Percentiles rank a stretch among this genome's conserved stretches.
Conservation (phyloP, 2,113 vertebrate species). For the Sebastes schlegelii region DNA sequence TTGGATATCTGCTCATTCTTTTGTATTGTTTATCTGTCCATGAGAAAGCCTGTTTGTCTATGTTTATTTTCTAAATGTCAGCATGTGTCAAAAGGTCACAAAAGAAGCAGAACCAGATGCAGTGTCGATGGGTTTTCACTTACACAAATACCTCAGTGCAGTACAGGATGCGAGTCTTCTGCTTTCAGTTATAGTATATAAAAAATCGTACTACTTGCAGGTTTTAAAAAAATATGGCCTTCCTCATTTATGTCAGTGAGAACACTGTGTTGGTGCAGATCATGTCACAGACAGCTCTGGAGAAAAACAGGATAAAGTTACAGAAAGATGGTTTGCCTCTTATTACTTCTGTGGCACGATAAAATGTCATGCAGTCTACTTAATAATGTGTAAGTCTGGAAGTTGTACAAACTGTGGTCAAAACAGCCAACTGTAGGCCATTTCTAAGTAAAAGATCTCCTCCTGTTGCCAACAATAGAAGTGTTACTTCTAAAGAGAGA, state of each 20-base stretch:
- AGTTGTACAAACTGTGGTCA: background rate
- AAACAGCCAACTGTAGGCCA: background rate
- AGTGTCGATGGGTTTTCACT: background rate
- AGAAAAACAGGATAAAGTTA: background rate
- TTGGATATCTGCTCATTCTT: background rate
- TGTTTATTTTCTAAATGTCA: slow-evolving; percentile 23
- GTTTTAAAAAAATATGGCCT: slow-evolving; percentile 3
- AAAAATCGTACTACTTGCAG: background rate
- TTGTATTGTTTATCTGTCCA: background rate
- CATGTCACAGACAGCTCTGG: background rate
- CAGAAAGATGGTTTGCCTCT: background rate
- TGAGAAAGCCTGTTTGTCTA: slow-evolving; percentile 5
- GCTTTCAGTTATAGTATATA: background rate
- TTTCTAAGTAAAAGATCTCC: background rate
- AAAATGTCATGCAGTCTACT: background rate
- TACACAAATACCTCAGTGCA: background rate
- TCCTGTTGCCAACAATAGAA: background rate
- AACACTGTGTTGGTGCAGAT: background rate
- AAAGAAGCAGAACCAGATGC: background rate
- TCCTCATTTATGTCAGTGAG: background rate
- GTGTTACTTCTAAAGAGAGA: background rate
- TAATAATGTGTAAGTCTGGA: background rate
- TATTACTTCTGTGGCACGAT: background rate
- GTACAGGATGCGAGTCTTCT: background rate
- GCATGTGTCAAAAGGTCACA: background rate